A percentile compares a stretch with the other conserved stretches of the same genome.
Conservation (phyloP, 2,888 invertebrate genomes). For the Copidosoma aretas region DNA sequence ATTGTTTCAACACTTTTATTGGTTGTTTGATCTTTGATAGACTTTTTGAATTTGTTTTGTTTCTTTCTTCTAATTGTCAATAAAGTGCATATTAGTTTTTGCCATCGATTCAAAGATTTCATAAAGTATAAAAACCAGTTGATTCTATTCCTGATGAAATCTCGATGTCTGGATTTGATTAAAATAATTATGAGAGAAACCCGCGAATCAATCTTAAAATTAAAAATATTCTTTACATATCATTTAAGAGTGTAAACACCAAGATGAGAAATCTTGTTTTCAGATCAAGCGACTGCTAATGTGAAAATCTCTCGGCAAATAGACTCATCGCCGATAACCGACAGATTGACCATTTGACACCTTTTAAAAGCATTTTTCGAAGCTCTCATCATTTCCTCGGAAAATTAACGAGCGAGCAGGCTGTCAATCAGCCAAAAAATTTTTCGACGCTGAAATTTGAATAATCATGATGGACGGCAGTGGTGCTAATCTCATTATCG, state of each 20-base stretch:
- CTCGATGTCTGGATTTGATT: too few species aligned
- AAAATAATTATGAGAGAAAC: background rate
- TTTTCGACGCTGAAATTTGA: slow-evolving; percentile 16
- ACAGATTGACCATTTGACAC: background rate
- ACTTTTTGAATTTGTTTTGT: too few species aligned
- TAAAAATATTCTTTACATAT: background rate
- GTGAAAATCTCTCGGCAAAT: background rate
- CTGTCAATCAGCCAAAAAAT: slow-evolving; percentile 27
- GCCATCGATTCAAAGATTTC: too few species aligned
- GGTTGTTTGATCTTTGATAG: too few species aligned
- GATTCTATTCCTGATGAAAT: too few species aligned
- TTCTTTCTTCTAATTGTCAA: too few species aligned
- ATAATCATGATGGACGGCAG: slow-evolving; percentile 33
- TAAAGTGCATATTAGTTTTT: too few species aligned
- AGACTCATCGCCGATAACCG: background rate
- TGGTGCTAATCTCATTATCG: slow-evolving; percentile 26
- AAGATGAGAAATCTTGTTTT: background rate
- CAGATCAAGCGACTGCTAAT: background rate
- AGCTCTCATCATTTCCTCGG: background rate
- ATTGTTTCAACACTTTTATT: too few species aligned
- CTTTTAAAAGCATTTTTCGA: slow-evolving; percentile 25
- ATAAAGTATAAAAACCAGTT: too few species aligned
- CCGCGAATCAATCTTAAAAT: background rate
- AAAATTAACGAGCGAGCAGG: slow-evolving; percentile 6
- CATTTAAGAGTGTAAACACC: background rate